These are phyloP conservation scores for Gila orcuttii DNA, from an alignment of 2,113 vertebrate species.

Conservation along the genomic window DNA sequence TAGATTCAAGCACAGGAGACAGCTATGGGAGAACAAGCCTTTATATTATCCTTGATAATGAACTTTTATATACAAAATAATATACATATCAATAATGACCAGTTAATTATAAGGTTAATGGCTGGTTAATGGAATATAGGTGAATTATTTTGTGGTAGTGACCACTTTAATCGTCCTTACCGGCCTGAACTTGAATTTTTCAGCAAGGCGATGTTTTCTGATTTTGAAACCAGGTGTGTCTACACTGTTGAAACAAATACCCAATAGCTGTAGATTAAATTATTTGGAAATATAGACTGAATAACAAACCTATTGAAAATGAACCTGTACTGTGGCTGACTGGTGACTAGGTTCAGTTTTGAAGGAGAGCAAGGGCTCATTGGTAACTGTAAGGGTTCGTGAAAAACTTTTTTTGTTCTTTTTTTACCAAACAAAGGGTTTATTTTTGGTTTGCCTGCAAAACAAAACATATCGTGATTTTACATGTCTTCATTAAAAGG, in stretches of 20 bases:
- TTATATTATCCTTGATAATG: neutral
- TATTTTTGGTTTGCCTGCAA: conserved; percentile 74
- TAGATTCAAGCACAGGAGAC: conserved; percentile 74
- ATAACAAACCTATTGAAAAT: neutral
- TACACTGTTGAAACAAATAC: conserved; percentile 65
- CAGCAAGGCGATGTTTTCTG: conserved; percentile 66
- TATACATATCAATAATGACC: neutral
- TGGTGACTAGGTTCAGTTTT: conserved; percentile 74
- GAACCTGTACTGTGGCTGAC: conserved; percentile 75
- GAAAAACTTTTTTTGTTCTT: conserved; percentile 59
- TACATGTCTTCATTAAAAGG: neutral
- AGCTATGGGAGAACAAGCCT: conserved; percentile 62
- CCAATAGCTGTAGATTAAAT: conserved; percentile 24
- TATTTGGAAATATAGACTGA: neutral
- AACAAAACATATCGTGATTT: neutral
- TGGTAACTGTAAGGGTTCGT: conserved; percentile 80
- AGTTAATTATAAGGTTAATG: neutral
- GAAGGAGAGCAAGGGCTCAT: conserved; percentile 79
- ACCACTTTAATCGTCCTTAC: conserved; percentile 62
- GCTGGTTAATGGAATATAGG: neutral
- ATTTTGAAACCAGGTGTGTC: conserved; percentile 61
- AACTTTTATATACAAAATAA: neutral
- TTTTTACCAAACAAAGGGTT: conserved; percentile 72
- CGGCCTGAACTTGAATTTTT: conserved; percentile 63
- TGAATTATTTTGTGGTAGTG: neutral